A percentile compares a stretch with the other conserved stretches of the same genome.
phyloP scores from a whole-genome alignment of 2,113 vertebrate genomes.

The Boleophthalmus pectinirostris region DNA sequence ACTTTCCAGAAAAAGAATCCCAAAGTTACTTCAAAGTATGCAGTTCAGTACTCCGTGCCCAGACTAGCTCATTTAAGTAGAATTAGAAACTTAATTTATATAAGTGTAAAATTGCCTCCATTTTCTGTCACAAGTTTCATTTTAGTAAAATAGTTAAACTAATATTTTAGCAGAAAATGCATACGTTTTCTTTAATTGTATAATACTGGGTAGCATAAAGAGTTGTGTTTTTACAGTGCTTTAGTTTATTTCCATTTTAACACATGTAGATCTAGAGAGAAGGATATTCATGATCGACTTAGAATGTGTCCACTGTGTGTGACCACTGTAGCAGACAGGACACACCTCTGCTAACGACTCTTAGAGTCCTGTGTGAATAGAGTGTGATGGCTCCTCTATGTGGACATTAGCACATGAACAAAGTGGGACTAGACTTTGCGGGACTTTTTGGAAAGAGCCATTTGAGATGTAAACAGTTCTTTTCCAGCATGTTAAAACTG shows the following conservation, averaged over 20 bases:
- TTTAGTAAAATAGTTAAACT: no score
- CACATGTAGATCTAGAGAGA: not conserved
- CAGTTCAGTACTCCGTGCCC: no score
- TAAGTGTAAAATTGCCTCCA: no score
- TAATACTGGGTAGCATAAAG: not conserved
- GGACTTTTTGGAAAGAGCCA: not conserved
- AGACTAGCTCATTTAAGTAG: no score
- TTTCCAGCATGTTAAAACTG: not conserved
- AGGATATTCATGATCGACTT: not conserved
- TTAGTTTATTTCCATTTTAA: not conserved
- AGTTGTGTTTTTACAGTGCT: not conserved
- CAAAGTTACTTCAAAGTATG: no score
- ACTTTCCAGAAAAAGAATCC: no score
- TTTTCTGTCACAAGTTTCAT: no score
- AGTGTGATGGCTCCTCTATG: not conserved
- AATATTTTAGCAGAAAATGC: no score
- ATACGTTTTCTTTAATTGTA: no score
- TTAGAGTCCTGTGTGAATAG: not conserved
- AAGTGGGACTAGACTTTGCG: not conserved
- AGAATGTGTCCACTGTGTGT: not conserved
- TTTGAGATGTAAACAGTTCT: not conserved
- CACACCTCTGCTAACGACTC: not conserved
- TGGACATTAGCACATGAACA: constrained; percentile 6
- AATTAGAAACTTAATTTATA: no score
- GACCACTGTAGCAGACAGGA: not conserved